Conservation (phyloP, 2,113 vertebrate genomes). For the Microcebus ravelobensis region DNA sequence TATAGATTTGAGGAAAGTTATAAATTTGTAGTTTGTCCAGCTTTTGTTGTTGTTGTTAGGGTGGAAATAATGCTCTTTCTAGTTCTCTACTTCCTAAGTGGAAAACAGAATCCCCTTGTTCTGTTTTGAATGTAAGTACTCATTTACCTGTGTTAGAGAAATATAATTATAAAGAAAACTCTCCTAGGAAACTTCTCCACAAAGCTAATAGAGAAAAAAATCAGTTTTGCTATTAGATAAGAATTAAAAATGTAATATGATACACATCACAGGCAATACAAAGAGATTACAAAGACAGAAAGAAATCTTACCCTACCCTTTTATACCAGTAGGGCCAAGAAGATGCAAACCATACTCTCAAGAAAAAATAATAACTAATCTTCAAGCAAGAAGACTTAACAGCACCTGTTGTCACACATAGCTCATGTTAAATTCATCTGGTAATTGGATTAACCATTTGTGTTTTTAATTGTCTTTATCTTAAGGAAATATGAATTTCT, state of each 20-base stretch:
- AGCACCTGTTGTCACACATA: background rate
- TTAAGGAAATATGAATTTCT: background rate
- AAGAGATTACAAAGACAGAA: background rate
- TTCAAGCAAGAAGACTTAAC: background rate
- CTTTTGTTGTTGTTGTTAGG: background rate
- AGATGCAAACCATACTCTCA: background rate
- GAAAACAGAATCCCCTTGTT: background rate
- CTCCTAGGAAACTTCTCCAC: background rate
- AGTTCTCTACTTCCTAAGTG: background rate
- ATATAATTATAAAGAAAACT: conserved; percentile 43
- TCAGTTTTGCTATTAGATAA: background rate
- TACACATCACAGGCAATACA: background rate
- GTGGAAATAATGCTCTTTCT: background rate
- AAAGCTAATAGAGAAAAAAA: conserved; percentile 6
- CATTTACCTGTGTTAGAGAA: background rate
- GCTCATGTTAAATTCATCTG: background rate
- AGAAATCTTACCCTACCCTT: background rate
- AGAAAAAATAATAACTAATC: background rate
- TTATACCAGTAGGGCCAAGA: background rate
- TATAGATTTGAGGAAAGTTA: background rate
- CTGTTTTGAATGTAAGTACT: conserved; percentile 11
- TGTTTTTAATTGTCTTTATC: conserved; percentile 42
- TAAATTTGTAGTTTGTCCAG: background rate
- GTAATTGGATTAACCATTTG: background rate
- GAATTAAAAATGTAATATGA: background rate